phyloP scores from a whole-genome alignment of 2,888 invertebrate genomes.

The Agrochola lychnidis region DNA sequence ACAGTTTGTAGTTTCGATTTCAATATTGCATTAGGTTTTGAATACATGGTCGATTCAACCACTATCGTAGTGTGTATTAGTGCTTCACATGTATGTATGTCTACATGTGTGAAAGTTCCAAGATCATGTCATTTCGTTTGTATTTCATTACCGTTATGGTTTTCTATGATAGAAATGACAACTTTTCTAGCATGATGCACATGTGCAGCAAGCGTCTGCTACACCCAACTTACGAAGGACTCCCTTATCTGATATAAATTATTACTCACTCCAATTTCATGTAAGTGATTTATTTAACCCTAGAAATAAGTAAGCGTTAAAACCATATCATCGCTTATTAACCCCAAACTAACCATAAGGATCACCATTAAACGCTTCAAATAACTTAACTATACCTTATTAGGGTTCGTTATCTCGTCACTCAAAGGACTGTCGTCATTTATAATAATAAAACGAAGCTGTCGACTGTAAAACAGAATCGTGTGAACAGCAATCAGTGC shows the following conservation, averaged over 20 bases:
- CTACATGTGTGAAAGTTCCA: not conserved
- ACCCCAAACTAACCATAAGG: conserved; percentile 43
- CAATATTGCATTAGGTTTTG: conserved; percentile 17
- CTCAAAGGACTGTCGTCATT: conserved; percentile 66
- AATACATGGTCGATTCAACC: not conserved
- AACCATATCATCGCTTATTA: conserved; percentile 42
- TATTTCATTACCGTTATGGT: not conserved
- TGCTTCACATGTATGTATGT: not conserved
- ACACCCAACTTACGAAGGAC: not conserved
- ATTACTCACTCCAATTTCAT: not conserved
- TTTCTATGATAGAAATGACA: not conserved
- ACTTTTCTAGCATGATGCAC: not conserved
- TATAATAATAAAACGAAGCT: conserved; percentile 67
- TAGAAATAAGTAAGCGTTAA: conserved; percentile 16
- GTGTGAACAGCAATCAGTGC: conserved; percentile 76
- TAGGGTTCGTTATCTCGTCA: conserved; percentile 62
- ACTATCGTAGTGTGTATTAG: not conserved
- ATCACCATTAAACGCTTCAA: conserved; percentile 56
- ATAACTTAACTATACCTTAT: conserved; percentile 53
- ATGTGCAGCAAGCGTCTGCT: not conserved
- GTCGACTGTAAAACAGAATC: conserved; percentile 54
- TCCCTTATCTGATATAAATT: not conserved
- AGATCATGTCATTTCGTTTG: not conserved
- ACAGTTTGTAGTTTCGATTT: conserved; percentile 38
- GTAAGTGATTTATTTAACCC: conserved; percentile 14